These are phyloP conservation scores for Cerastis leucographa DNA, from an alignment of 2,888 invertebrate genomes.

Conservation along the genomic window DNA sequence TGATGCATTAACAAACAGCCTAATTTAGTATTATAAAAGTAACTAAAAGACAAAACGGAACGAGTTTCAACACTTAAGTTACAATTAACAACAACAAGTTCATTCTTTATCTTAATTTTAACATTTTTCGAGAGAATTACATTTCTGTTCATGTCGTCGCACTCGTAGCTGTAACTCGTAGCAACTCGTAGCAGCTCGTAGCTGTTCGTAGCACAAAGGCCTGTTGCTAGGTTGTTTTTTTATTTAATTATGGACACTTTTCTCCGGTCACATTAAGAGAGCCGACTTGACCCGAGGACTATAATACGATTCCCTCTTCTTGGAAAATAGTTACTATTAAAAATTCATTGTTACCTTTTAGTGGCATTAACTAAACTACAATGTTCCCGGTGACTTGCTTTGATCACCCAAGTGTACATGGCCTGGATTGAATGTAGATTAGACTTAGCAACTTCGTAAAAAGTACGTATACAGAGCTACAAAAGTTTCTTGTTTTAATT, in stretches of 20 bases:
- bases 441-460: slow-evolving; percentile 26
- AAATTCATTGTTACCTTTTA: slow-evolving; percentile 66
- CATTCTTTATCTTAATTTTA: slow-evolving; percentile 1
- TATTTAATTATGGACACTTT: slow-evolving; percentile 69
- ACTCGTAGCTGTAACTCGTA: slow-evolving; percentile 35
- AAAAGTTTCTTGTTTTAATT: slow-evolving; percentile 44
- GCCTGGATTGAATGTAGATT: slow-evolving; percentile 33
- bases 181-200: slow-evolving; percentile 41
- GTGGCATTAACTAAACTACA: slow-evolving; percentile 49
- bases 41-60: neutral
- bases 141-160: slow-evolving; percentile 35
- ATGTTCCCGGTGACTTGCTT: slow-evolving; percentile 41
- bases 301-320: slow-evolving; percentile 58
- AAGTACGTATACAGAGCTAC: slow-evolving; percentile 28
- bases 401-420: slow-evolving; percentile 25
- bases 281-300: slow-evolving; percentile 57
- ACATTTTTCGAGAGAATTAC: slow-evolving; percentile 28
- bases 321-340: slow-evolving; percentile 63
- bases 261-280: slow-evolving; percentile 66
- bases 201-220: slow-evolving; percentile 52
- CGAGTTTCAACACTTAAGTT: neutral
- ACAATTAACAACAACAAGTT: slow-evolving; percentile 11
- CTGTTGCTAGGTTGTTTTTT: slow-evolving; percentile 53
- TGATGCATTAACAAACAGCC: neutral
- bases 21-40: neutral